phyloP scores from a whole-genome alignment of 2,113 vertebrate species.

The Cisticola juncidis region DNA sequence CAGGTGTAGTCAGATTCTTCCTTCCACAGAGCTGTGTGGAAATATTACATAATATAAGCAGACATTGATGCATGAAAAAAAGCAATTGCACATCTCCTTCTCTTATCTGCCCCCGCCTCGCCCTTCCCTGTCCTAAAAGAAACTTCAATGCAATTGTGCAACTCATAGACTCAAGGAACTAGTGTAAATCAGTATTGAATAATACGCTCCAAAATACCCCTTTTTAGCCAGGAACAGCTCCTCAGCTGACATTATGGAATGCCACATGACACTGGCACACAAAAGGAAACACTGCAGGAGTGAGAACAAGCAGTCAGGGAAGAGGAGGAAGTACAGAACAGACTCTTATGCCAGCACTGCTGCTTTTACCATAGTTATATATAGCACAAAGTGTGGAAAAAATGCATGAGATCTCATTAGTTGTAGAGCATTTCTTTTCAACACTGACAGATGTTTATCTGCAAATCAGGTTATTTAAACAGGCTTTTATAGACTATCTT shows the following conservation, averaged over 20 bases:
- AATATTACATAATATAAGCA: neutral
- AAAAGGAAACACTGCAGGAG: neutral
- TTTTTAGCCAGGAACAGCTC: neutral
- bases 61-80: neutral
- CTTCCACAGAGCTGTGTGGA: neutral
- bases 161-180: neutral
- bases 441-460: neutral
- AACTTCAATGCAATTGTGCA: neutral
- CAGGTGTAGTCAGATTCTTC: neutral
- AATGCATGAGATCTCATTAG: neutral
- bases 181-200: neutral
- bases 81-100: neutral
- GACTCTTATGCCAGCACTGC: neutral
- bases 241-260: neutral
- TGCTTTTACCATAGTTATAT: neutral
- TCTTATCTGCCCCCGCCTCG: neutral
- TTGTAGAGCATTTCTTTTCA: neutral
- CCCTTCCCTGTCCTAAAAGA: neutral
- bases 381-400: neutral
- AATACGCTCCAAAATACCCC: neutral
- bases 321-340: neutral
- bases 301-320: neutral
- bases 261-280: neutral
- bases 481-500: neutral
- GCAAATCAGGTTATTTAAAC: neutral